Percentiles rank a stretch among this genome's conserved stretches.
These are phyloP conservation scores for Paragorgia papillata DNA, from an alignment of 92 coral and sea anemone species.

Conservation along the genomic window DNA sequence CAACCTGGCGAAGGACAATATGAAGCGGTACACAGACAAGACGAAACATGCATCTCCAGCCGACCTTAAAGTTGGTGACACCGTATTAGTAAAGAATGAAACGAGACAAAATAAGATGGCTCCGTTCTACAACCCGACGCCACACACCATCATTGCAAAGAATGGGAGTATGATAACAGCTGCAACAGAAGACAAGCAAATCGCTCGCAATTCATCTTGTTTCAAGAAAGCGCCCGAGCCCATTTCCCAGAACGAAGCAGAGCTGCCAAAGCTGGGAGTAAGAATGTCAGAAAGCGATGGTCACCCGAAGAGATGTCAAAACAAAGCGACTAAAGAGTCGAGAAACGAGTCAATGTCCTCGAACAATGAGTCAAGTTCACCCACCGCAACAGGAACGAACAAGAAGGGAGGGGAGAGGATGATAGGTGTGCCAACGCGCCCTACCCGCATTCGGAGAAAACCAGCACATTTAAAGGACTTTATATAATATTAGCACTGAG, in stretches of 20 bases:
- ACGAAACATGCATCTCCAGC: slow-evolving; percentile 16
- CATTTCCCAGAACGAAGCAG: slow-evolving; percentile 3
- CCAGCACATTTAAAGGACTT: slow-evolving; percentile 34
- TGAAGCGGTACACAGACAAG: slow-evolving; percentile 24
- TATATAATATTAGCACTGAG: slow-evolving; percentile 14
- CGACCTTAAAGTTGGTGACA: slow-evolving; percentile 34
- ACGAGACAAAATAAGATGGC: slow-evolving; percentile 18
- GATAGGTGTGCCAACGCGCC: not conserved
- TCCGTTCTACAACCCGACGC: slow-evolving; percentile 11
- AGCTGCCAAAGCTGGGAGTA: not conserved
- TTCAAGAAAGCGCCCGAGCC: slow-evolving; percentile 28
- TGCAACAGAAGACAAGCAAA: not conserved
- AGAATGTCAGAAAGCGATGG: not conserved
- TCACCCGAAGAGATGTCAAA: slow-evolving; percentile 7
- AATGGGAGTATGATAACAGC: slow-evolving; percentile 25
- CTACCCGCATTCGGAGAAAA: slow-evolving; percentile 25
- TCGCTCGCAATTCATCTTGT: slow-evolving; percentile 40
- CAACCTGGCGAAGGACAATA: slow-evolving; percentile 7
- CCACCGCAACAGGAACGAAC: not conserved
- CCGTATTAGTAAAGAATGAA: slow-evolving; percentile 30
- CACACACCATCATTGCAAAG: slow-evolving; percentile 25
- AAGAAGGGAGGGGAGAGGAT: not conserved
- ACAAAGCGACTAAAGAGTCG: slow-evolving; percentile 3
- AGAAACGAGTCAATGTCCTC: not conserved
- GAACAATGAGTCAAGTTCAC: not conserved